Evolutionary conservation across 2,797 vertebrate genomes (phyloP).

Genomic region (Craterocephalus amniculus): DNA sequence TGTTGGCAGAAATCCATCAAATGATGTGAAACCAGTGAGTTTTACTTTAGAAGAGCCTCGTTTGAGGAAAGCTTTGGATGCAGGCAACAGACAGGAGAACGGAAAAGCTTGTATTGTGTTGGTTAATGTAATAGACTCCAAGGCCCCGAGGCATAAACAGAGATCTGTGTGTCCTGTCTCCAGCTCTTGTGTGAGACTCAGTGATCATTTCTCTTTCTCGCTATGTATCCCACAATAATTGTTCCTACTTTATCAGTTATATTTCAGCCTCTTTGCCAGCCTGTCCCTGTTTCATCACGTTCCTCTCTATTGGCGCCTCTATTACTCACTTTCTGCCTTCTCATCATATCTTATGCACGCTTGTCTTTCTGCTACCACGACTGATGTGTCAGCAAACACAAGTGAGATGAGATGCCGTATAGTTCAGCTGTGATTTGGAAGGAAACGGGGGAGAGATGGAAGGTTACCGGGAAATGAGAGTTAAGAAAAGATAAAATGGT

Average conservation of each 20-base stretch:
- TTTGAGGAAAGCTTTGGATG: conserved; percentile 41
- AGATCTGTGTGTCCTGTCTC: conserved; percentile 50
- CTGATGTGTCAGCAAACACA: conserved; percentile 67
- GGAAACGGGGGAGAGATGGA: not conserved
- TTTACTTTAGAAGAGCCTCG: conserved; percentile 18
- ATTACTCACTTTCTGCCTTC: conserved; percentile 25
- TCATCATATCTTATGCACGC: conserved; percentile 41
- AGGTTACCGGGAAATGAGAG: conserved; percentile 3
- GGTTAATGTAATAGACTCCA: conserved; percentile 76
- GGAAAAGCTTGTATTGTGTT: conserved; percentile 54
- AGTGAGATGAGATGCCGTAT: conserved; percentile 43
- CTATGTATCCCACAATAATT: conserved; percentile 4
- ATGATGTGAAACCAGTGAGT: conserved; percentile 37
- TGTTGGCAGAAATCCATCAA: conserved; percentile 16
- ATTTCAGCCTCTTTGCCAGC: conserved; percentile 20
- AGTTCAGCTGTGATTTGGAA: conserved; percentile 50
- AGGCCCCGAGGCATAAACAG: conserved; percentile 56
- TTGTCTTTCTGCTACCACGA: conserved; percentile 49
- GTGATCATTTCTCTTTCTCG: conserved; percentile 27
- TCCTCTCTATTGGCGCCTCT: conserved; percentile 25
- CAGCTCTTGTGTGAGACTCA: conserved; percentile 40
- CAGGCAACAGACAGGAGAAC: conserved; percentile 36
- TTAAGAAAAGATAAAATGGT: not conserved
- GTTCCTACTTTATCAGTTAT: conserved; percentile 38
- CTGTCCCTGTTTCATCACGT: conserved; percentile 10